Base-by-base conservation (phyloP, 2,113 vertebrate genomes). In the Lycaon pictus region DNA sequence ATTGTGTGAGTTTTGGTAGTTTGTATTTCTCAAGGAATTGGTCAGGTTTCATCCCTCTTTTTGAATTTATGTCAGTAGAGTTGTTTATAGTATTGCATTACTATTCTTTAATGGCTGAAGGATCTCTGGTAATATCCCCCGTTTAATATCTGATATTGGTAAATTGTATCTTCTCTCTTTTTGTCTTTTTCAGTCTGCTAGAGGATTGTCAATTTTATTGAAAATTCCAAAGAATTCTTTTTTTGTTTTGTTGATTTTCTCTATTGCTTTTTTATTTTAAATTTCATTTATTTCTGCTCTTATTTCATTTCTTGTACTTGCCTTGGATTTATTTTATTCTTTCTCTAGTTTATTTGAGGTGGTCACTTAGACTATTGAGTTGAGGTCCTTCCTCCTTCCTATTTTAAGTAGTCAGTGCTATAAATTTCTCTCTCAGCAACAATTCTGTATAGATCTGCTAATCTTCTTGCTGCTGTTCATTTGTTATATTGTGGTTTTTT, bases 11-110 rank as follows among this genome's bases (percentile, higher is more conserved):
- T 62, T 90, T 96, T 13, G 43, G 29, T 77, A 90, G 15, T 48
- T 94, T 95, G 37, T 88, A 19, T 32, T 93, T 90, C 83, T 96
- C 53, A 91, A 96, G 17, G n/a, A 90, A 83, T 63, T 37, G 4
- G 20, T 90, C 23, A 3, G 56, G 63, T 82, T 87, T 96, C 43
- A 96, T 67, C 89, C 82, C 25, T 63, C 8, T 63, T 53, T 90
- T 76, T 23, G 19, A 83, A 63, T 69, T 35, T 93, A 60, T 62
- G 17, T 48, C 15, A 48, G 20, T 80, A 90, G 65, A 55, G 9
- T 77, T 67, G 29, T 82, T 91, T 51, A 32, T 77, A 55, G 63
- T 69, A 96, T 91, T 84, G 10, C 7, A 48, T 74, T 63, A 62
- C 43, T 91, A 25, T 77, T 65, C 43, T 74, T 93, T 87, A 87